Evolutionary conservation across 2,113 vertebrate genomes (phyloP).

Genomic region (Pterocles orientalis): DNA sequence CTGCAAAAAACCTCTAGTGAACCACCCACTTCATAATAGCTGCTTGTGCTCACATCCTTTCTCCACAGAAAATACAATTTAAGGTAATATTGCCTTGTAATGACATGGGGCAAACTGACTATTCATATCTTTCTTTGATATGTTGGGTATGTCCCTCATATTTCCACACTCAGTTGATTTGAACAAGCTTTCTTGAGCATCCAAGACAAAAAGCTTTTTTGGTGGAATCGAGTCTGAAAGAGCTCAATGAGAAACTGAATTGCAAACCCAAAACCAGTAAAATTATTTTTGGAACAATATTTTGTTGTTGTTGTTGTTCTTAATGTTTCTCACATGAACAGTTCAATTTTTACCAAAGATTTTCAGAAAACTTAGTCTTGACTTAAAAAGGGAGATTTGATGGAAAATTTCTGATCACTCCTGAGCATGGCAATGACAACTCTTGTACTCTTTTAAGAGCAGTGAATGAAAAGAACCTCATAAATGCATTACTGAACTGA

Average conservation of each 20-base stretch:
- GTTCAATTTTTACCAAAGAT: not conserved
- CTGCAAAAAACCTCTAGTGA: fast-evolving
- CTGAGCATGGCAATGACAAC: not conserved
- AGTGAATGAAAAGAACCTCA: not conserved
- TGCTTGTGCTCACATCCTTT: not conserved
- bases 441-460: not conserved
- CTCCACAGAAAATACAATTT: not conserved
- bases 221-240: not conserved
- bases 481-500: not conserved
- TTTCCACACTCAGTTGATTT: not conserved
- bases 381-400: not conserved
- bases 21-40: not conserved
- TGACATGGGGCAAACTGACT: not conserved
- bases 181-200: not conserved
- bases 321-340: not conserved
- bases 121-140: not conserved
- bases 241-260: not conserved
- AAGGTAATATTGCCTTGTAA: not conserved
- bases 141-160: not conserved
- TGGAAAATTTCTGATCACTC: not conserved
- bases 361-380: not conserved
- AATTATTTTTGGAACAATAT: not conserved
- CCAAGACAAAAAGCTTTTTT: not conserved
- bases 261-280: not conserved
- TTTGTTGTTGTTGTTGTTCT: not conserved